These are phyloP conservation scores for Agrochola litura DNA, from an alignment of 2,888 invertebrate species.

Conservation along the genomic window DNA sequence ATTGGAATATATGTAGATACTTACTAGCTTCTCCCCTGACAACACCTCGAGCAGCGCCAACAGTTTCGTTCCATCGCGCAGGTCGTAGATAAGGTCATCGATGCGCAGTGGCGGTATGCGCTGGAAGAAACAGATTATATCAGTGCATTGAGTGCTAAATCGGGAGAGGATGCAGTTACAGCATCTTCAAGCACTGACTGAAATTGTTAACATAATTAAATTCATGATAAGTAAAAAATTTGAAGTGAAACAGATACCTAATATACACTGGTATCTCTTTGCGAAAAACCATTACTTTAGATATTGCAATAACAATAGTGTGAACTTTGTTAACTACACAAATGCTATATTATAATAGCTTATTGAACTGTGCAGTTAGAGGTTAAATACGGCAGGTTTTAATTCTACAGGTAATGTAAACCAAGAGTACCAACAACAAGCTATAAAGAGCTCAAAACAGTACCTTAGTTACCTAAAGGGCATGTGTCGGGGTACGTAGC, in stretches of 20 bases:
- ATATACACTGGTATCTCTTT: not conserved
- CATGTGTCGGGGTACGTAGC: no score
- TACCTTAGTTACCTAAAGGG: not conserved
- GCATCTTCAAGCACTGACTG: not conserved
- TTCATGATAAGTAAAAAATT: not conserved
- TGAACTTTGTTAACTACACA: not conserved
- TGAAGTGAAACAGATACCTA: not conserved
- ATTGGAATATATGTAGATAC: constrained; percentile 62
- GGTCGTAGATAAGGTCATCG: constrained; percentile 98
- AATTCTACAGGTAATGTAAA: constrained; percentile 1
- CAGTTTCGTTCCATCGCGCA: constrained; percentile 98
- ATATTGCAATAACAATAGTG: not conserved
- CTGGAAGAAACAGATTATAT: constrained; percentile 87
- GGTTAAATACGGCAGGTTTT: not conserved
- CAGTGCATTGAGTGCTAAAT: not conserved
- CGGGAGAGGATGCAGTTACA: not conserved
- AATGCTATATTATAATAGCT: not conserved
- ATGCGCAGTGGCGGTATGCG: constrained; percentile 98
- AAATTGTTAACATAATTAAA: not conserved
- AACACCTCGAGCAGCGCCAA: constrained; percentile 98
- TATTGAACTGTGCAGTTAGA: not conserved
- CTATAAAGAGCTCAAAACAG: not conserved
- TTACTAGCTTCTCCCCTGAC: constrained; percentile 98
- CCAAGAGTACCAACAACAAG: no score
- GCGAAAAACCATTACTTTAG: not conserved